These are phyloP conservation scores for Coptodon rendalli DNA, from an alignment of 2,113 vertebrate species.

Conservation along the genomic window DNA sequence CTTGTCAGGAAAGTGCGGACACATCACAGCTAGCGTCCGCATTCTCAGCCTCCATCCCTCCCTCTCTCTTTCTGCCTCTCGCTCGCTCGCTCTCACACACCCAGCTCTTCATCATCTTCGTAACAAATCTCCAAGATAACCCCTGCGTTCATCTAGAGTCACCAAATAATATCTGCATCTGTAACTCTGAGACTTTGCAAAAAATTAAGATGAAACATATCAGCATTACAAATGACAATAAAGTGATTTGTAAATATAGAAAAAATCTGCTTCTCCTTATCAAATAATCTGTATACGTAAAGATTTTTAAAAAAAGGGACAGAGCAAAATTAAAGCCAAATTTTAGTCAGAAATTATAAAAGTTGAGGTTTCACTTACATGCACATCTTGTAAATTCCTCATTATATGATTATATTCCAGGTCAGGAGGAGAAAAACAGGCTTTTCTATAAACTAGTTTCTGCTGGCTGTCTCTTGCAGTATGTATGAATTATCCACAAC, in stretches of 20 bases:
- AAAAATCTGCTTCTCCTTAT: neutral
- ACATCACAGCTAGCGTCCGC: slow-evolving; percentile 64
- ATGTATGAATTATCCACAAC: neutral
- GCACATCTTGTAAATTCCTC: neutral
- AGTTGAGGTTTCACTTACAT: neutral
- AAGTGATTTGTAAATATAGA: neutral
- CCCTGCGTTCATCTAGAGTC: neutral
- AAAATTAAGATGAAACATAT: neutral
- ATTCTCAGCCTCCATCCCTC: slow-evolving; percentile 57
- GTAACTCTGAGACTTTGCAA: neutral
- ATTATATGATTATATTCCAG: neutral
- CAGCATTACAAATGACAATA: neutral
- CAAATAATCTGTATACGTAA: fast-evolving
- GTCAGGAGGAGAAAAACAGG: neutral
- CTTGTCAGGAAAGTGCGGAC: slow-evolving; percentile 61
- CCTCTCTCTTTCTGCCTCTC: neutral
- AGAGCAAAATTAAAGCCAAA: neutral
- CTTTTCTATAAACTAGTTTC: neutral
- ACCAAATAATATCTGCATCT: neutral
- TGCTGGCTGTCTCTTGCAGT: neutral
- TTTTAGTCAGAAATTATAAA: neutral
- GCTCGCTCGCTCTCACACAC: neutral
- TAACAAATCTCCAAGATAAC: neutral
- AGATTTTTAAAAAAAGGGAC: fast-evolving
- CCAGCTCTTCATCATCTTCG: neutral